Evolutionary conservation across 2,888 invertebrate genomes (phyloP), one percentile per base, ranked within the genome.

Genomic region (Chorisops tibialis): DNA sequence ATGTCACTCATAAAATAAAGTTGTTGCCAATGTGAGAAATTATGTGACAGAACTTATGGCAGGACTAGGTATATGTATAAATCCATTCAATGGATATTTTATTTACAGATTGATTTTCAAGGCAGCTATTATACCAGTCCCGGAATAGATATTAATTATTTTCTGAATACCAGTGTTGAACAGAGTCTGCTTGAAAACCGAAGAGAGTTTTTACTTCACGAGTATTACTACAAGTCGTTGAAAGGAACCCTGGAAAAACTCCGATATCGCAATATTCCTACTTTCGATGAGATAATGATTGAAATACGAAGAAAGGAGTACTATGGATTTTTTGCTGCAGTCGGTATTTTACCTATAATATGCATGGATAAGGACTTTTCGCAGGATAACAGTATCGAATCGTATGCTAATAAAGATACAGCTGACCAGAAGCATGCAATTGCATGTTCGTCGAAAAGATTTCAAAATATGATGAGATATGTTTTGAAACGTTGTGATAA

Each of bases 101-200:
- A 30, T 30, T 64, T 66, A 0, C 60, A 76, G 76, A 75, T 79
- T 39, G 79, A 79, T 63, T 79, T 77, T 43, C 79, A 79, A 65
- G 68, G 78, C 39, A 71, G 74, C 37, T 76, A 72, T 56, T 76
- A 74, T 48, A 71, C 73, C n/a, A 77, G 76, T 52, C 70, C 73
- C 6, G 79, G 78, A 3, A 73, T 77, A 14, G 79, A 79, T 67
- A 62, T 79, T 3, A 78, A 78, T 49, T 79, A 79, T 62, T 79
- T 79, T 41, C 65, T 79, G 0, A 73, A 73, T 24, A 78, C 78
- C 4, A 78, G 78, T 65, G 65, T 74, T 3, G 70, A 74, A 24
- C 66, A 74, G 30, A 71, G 75, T 16, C 73, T 74, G 1, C 64
- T 77, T 0, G 61, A 45, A 7, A 64, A 67, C 1, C 68, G 72